Base-by-base conservation (phyloP, 2,113 vertebrate species). In the rabbit (Oryctolagus cuniculus) region DNA sequence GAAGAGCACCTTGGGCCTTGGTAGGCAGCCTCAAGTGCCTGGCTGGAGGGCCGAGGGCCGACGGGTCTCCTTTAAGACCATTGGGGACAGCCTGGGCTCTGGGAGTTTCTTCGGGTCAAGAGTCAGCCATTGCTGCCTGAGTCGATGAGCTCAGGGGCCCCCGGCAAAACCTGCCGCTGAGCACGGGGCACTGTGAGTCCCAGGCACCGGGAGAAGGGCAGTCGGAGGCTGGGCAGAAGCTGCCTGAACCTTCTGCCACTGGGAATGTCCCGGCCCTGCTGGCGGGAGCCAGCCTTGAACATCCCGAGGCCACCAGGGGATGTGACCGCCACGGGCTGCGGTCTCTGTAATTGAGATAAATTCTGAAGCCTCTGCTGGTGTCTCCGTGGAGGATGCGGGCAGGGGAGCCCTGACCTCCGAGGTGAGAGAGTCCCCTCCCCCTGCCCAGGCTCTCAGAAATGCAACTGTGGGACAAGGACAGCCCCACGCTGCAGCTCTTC, bases 281-380 rank as follows among this genome's bases (percentile, higher is more conserved):
- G 12, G 21, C 21, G 19, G 22, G 29, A 49, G 38, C 79, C 58
- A 49, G 72, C 64, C 55, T 70, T 55, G 73, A 64, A 44, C 64
- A 6, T 44, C 19, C 5, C 13, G 22, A 10, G 6, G 74, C 75
- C 13, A 49, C 82, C 53, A 61, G 67, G 29, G 24, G 53, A 34
- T 79, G 51, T 74, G 88, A 66, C 79, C 8, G 49, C 38, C 5
- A 17, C 38, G 63, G 49, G 55, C 61, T 75, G 24, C 79, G 25
- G 93, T 64, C 63, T 95, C 22, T 73, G 77, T 58, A 31, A 89
- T 82, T 86, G 79, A 53, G 36, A 64, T 84, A 69, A 82, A 53
- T 67, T 58, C 36, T 49, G 51, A 74, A 79, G 64, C 70, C 44
- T 69, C 72, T 78, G 63, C 22, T 67, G 25, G 31, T 53, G n/a